Evolutionary conservation across 2,888 invertebrate species (phyloP).

Genomic region (Oligia latruncula): DNA sequence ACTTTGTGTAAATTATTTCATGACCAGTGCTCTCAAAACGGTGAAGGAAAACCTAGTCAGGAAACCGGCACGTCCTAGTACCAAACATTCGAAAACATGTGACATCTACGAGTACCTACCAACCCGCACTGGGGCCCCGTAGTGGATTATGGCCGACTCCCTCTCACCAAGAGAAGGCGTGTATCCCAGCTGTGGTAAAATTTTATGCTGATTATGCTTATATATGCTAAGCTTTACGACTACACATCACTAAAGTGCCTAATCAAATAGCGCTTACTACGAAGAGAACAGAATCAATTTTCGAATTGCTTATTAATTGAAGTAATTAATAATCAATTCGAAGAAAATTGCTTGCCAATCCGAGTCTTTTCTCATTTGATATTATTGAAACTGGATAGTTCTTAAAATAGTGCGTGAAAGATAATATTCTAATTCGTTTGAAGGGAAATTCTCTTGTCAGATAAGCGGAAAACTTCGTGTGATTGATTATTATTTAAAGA

Average conservation of each 20-base stretch:
- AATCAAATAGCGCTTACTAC: background rate
- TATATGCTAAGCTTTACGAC: background rate
- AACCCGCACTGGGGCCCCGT: background rate
- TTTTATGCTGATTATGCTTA: background rate
- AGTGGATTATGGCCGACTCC: background rate
- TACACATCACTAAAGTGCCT: background rate
- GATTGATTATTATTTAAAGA: conserved; percentile 31
- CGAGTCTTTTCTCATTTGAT: conserved; percentile 6
- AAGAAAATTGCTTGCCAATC: conserved; percentile 9
- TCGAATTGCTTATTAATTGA: too few species aligned
- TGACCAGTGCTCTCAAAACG: background rate
- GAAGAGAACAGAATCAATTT: conserved; percentile 8
- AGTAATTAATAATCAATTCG: conserved; percentile 20
- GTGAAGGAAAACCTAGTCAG: background rate
- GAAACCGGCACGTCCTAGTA: background rate
- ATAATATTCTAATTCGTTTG: conserved; percentile 29
- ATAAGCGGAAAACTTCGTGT: background rate
- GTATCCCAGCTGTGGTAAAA: background rate
- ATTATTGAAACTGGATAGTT: conserved; percentile 33
- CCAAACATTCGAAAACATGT: background rate
- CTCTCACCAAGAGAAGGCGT: background rate
- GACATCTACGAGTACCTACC: too few species aligned
- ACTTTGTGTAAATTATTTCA: background rate
- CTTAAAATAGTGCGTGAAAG: conserved; percentile 2
- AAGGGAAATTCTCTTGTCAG: conserved; percentile 11